phyloP scores from a whole-genome alignment of 1,140 invertebrate species.

The Drosophila willistoni region DNA sequence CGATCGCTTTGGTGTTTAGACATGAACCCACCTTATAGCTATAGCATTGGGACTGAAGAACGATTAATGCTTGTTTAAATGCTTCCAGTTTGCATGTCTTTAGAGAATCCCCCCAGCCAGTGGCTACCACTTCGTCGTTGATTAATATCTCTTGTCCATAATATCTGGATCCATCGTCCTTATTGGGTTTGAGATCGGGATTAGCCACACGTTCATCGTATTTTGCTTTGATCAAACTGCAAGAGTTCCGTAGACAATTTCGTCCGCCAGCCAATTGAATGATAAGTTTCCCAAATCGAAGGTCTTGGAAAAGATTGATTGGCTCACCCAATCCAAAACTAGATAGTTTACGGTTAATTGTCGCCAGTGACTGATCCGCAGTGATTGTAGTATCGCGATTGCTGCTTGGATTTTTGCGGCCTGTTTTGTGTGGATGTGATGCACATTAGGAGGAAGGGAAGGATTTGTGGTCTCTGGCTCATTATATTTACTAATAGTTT shows the following conservation, averaged over 20 bases:
- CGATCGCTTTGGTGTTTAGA: background rate
- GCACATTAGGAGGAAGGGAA: conserved; percentile 48
- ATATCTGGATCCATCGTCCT: conserved; percentile 32
- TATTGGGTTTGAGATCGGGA: conserved; percentile 1
- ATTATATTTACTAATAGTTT: conserved; percentile 59
- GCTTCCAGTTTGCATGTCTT: conserved; percentile 84
- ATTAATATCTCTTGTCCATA: conserved; percentile 56
- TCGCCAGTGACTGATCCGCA: conserved; percentile 17
- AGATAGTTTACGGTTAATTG: conserved; percentile 32
- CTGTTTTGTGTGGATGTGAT: conserved; percentile 64
- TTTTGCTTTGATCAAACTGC: conserved; percentile 34
- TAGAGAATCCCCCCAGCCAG: conserved; percentile 63
- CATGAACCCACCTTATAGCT: conserved; percentile 84
- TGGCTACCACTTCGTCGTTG: conserved; percentile 74
- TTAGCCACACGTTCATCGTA: conserved; percentile 54
- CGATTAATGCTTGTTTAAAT: conserved; percentile 77
- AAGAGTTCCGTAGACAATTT: conserved; percentile 61
- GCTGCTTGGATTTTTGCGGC: conserved; percentile 36
- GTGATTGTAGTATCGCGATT: background rate
- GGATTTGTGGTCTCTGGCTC: conserved; percentile 52
- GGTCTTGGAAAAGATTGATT: conserved; percentile 56
- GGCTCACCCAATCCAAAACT: conserved; percentile 63
- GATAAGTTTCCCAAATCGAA: conserved; percentile 53
- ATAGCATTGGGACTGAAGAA: conserved; percentile 84
- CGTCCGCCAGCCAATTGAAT: conserved; percentile 63